phyloP scores from a whole-genome alignment of 2,113 vertebrate genomes.

The Urocolius indicus region DNA sequence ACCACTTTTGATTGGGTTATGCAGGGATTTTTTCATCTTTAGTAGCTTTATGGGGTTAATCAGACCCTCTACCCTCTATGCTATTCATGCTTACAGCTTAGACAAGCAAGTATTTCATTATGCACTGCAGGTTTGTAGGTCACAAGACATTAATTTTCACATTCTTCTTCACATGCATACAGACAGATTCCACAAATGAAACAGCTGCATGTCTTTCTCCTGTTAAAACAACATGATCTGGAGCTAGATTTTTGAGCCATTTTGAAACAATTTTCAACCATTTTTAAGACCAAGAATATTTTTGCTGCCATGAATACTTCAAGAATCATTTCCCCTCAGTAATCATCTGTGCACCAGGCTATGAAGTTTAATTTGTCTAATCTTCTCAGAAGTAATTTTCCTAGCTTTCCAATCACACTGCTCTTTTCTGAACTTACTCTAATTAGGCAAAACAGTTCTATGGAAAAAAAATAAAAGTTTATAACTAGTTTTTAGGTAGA shows the following conservation, averaged over 20 bases:
- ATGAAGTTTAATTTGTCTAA: slow-evolving; percentile 36
- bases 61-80: background rate
- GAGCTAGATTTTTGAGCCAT: background rate
- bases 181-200: background rate
- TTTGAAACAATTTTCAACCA: background rate
- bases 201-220: background rate
- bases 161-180: background rate
- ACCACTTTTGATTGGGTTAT: background rate
- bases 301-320: background rate
- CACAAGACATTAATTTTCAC: background rate
- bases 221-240: background rate
- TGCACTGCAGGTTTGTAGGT: accelerated
- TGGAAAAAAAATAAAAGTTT: background rate
- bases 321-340: background rate
- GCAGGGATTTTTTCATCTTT: background rate
- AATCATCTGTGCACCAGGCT: background rate
- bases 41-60: background rate
- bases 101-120: background rate
- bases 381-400: slow-evolving; percentile 5
- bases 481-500: background rate
- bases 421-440: background rate
- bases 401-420: background rate
- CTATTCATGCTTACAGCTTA: background rate
- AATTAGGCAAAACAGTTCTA: background rate
- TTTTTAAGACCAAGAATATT: background rate